These are phyloP conservation scores for Gallinago jamesoni DNA, from an alignment of 2,113 vertebrate genomes.

Conservation along the genomic window DNA sequence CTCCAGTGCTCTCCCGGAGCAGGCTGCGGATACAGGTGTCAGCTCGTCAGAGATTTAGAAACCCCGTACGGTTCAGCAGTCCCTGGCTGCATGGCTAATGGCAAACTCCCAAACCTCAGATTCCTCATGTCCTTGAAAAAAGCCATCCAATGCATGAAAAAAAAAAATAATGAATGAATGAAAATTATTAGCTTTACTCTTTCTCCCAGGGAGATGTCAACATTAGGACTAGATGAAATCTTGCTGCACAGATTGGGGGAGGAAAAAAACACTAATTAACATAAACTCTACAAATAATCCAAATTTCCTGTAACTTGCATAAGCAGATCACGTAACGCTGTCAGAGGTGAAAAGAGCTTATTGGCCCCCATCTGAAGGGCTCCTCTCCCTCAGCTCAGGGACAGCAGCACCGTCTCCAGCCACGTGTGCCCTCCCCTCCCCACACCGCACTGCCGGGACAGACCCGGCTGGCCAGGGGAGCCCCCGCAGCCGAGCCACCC, in stretches of 20 bases:
- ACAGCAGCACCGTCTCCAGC: background rate
- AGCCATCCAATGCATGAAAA: background rate
- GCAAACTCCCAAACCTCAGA: background rate
- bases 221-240: background rate
- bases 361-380: background rate
- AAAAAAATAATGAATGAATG: background rate
- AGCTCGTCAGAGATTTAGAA: background rate
- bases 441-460: background rate
- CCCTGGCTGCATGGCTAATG: background rate
- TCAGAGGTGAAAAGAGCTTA: background rate
- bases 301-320: background rate
- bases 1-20: background rate
- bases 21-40: background rate
- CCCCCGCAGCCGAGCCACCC: fast-evolving
- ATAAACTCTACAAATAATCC: background rate
- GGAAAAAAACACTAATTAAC: background rate
- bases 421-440: fast-evolving
- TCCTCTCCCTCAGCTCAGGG: background rate
- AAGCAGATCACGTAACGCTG: background rate
- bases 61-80: background rate
- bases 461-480: background rate
- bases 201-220: background rate
- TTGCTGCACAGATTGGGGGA: background rate
- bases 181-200: background rate
- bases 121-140: background rate